These are phyloP conservation scores for Dryomyza anilis DNA, from an alignment of 2,888 invertebrate genomes.

Conservation along the genomic window DNA sequence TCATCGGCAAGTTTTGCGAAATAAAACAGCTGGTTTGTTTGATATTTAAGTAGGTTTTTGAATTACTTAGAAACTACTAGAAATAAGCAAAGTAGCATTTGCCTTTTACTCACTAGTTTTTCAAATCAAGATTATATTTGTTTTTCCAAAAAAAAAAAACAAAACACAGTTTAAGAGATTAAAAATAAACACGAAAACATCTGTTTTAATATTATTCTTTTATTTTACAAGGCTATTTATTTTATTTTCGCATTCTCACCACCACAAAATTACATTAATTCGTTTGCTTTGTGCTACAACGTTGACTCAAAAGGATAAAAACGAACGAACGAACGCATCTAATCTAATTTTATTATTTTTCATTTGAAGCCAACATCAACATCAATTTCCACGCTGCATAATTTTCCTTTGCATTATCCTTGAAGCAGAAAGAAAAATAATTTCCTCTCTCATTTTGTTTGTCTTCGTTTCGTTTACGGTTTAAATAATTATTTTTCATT, in stretches of 20 bases:
- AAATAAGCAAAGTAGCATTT: no score
- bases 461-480: background rate
- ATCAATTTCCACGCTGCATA: slow-evolving; percentile 26
- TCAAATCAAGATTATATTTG: no score
- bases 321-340: slow-evolving; percentile 14
- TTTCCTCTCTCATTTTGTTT: slow-evolving; percentile 30
- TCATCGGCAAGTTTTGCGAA: no score
- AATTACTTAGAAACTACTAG: no score
- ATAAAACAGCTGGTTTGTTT: no score
- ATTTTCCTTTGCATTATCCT: slow-evolving; percentile 37
- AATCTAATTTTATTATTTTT: slow-evolving; percentile 36
- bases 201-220: no score
- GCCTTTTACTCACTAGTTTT: no score
- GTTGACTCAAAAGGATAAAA: slow-evolving; percentile 7
- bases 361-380: slow-evolving; percentile 36
- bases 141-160: no score
- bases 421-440: slow-evolving; percentile 37
- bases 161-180: no score
- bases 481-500: slow-evolving; percentile 26
- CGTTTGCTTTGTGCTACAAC: background rate
- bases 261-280: slow-evolving; percentile 6
- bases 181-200: no score
- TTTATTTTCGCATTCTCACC: no score
- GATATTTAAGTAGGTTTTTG: no score
- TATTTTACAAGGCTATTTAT: slow-evolving; percentile 16